These are phyloP conservation scores for Papilio dardanus DNA, from an alignment of 1,140 invertebrate species.

Conservation along the genomic window DNA sequence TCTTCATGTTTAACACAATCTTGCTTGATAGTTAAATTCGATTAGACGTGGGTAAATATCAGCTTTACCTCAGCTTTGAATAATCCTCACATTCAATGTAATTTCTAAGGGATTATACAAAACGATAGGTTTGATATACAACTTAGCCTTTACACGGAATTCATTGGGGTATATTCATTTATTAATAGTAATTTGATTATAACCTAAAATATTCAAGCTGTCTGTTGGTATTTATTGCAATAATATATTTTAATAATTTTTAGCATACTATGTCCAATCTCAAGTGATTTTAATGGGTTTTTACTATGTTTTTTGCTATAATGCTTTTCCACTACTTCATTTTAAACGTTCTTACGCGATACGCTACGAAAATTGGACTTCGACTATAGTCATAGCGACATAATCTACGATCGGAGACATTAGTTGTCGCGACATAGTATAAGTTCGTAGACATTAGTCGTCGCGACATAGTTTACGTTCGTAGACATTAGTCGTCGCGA, in stretches of 20 bases:
- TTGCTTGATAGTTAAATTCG: constrained; percentile 15
- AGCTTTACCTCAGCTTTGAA: constrained; percentile 6
- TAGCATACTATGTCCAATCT: neutral
- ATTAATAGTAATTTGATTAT: neutral
- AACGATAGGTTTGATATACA: constrained; percentile 9
- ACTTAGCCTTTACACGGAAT: neutral
- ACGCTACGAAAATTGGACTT: too few species aligned
- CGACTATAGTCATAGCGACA: too few species aligned
- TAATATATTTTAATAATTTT: neutral
- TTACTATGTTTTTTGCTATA: too few species aligned
- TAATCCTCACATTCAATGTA: constrained; percentile 1
- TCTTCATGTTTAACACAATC: neutral
- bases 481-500: too few species aligned
- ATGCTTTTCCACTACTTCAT: too few species aligned
- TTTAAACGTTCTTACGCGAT: too few species aligned
- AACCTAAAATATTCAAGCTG: neutral
- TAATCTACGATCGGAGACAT: too few species aligned
- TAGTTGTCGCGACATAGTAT: too few species aligned
- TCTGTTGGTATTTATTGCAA: neutral
- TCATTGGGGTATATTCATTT: neutral
- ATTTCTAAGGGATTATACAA: neutral
- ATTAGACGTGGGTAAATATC: neutral
- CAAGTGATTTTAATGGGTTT: too few species aligned
- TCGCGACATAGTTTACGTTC: too few species aligned
- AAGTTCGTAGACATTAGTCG: too few species aligned